Evolutionary conservation across 1,140 invertebrate genomes (phyloP).

Genomic region (Heliothis virescens): DNA sequence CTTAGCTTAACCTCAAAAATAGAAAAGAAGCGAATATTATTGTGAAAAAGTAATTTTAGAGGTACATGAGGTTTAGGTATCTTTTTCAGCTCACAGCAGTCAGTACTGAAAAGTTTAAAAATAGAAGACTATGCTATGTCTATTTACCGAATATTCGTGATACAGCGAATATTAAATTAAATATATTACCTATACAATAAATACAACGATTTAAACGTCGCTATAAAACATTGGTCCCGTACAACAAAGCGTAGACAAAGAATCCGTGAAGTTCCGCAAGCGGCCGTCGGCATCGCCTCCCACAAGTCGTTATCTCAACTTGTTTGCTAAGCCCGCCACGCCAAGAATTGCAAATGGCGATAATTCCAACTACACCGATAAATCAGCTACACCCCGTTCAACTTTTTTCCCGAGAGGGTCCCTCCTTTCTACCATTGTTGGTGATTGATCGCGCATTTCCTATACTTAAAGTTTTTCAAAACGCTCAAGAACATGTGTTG

Average conservation of each 20-base stretch:
- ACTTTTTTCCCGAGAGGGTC: conserved; percentile 82
- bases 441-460: conserved; percentile 80
- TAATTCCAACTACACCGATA: conserved; percentile 85
- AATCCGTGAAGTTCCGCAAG: conserved; percentile 28
- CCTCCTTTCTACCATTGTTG: conserved; percentile 70
- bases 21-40: too few relatives aligned
- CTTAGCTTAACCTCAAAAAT: not conserved
- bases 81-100: too few relatives aligned
- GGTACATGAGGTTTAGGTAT: too few relatives aligned
- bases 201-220: not conserved
- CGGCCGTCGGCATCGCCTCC: conserved; percentile 11
- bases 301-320: conserved; percentile 74
- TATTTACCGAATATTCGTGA: too few relatives aligned
- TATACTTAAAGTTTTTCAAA: conserved; percentile 74
- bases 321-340: conserved; percentile 76
- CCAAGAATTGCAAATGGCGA: conserved; percentile 85
- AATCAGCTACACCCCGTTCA: conserved; percentile 80
- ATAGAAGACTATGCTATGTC: too few relatives aligned
- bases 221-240: not conserved
- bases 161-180: too few relatives aligned
- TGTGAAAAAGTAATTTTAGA: too few relatives aligned
- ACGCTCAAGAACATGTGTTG: conserved; percentile 73
- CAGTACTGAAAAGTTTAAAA: too few relatives aligned
- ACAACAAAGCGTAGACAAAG: conserved; percentile 14
- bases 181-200: too few relatives aligned